Base-by-base conservation (phyloP, 2,888 invertebrate species). In the Neria commutata region DNA sequence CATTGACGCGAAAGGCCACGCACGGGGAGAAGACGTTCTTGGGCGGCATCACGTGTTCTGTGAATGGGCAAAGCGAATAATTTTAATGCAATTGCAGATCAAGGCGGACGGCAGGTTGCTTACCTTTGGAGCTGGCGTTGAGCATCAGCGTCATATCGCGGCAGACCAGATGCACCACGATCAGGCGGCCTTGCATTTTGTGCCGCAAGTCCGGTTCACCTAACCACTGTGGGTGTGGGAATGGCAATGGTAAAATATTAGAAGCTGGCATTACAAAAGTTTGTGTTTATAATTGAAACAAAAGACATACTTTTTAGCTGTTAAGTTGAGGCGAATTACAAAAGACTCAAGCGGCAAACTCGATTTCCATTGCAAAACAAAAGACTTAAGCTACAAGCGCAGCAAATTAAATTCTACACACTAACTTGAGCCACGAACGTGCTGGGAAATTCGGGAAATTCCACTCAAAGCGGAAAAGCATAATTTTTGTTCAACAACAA, bases 1-100 rank as follows among this genome's bases (percentile, higher is more conserved):
- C 94, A 68, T 91, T 92, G 6, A 94, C 89, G 65, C 94, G 85
- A 74, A 94, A 94, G 3, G 92, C 91, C 48, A 94, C 91, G 75
- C 94, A 94, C 0, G 93, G 93, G 2, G 91, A 89, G 79, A 92
- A 91, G 23, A 92, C 87, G 54, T 87, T 87, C 66, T 86, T 76
- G 79, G 68, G 85, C 72, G 76, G 64, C 68, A 78, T 78, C 40
- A 77, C 65, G 6, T 72, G 74, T 45, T 75, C 74, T 72, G 47
- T 14, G 16, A 45, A 21, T n/a, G 26, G 45, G 26, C 37, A 52
- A 26, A 34, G 16, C 16, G 34, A 34, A 16, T 34, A 6, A 2
- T 19, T 51, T 8, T 11, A 19, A 51, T 34, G 34, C 14, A 26
- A 26, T 14, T 26, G 33, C n/a, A n/a, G n/a, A 16, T 29, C 4